Evolutionary conservation across 2,797 vertebrate genomes (phyloP).

Genomic region (Lophius americanus): DNA sequence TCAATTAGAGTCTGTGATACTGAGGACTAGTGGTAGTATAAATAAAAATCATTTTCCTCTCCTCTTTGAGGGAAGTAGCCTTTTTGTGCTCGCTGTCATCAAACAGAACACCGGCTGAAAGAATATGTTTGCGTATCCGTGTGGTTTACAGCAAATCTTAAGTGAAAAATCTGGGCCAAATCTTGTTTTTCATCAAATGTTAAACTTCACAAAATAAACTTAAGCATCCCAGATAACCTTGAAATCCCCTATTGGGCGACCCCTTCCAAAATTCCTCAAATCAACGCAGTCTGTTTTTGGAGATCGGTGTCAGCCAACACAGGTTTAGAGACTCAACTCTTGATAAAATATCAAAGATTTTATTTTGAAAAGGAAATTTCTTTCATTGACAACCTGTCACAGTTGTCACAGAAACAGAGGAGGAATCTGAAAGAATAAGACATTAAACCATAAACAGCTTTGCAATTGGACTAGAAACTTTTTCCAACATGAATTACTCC

Average conservation of each 20-base stretch:
- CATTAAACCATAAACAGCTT: constrained; percentile 2
- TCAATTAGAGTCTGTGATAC: constrained; percentile 45
- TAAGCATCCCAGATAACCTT: not conserved
- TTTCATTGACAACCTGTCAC: constrained; percentile 1
- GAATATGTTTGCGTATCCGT: not conserved
- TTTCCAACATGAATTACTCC: constrained; percentile 21
- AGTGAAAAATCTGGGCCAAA: constrained; percentile 12
- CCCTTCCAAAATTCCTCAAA: not conserved
- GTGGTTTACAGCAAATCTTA: constrained; percentile 17
- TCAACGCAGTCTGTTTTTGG: constrained; percentile 3
- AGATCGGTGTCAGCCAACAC: constrained; percentile 1
- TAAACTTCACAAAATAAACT: constrained; percentile 2
- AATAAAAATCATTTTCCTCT: constrained; percentile 13
- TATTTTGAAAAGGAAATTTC: constrained; percentile 1
- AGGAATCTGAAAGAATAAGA: not conserved
- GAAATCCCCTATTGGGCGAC: not conserved
- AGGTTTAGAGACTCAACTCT: not conserved
- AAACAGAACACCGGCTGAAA: constrained; percentile 12
- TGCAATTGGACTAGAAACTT: not conserved
- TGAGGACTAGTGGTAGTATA: constrained; percentile 13
- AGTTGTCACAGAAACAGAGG: not conserved
- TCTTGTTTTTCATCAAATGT: not conserved
- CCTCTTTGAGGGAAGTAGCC: constrained; percentile 8
- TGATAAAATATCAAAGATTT: not conserved
- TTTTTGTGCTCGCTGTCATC: constrained; percentile 11